These are phyloP conservation scores for Sebastes hubbsi DNA, from an alignment of 2,797 vertebrate genomes.

Conservation along the genomic window DNA sequence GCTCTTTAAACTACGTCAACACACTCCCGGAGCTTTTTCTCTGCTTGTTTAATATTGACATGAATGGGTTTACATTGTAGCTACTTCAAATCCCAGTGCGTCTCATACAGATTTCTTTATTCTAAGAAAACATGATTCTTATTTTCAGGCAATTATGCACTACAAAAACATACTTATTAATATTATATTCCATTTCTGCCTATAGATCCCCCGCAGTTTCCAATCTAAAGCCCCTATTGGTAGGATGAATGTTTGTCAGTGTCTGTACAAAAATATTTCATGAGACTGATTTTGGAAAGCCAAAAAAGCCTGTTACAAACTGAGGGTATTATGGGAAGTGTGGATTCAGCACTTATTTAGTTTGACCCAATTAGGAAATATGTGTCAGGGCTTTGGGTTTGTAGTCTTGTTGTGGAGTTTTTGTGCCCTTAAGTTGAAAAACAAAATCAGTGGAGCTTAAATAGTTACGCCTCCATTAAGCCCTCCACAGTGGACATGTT, in stretches of 20 bases:
- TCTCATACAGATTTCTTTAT: no score
- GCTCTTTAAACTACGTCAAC: no score
- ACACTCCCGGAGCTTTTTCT: fast-evolving
- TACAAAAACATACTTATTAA: no score
- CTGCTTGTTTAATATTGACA: no score
- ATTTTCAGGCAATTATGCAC: no score
- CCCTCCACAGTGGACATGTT: not conserved
- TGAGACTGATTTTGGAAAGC: not conserved
- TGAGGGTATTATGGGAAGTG: not conserved
- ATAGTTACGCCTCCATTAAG: not conserved
- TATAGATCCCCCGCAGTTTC: not conserved
- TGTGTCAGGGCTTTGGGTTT: not conserved
- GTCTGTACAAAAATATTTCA: not conserved
- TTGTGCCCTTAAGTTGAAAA: not conserved
- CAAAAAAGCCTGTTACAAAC: not conserved
- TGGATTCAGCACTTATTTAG: not conserved
- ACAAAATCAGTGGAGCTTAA: not conserved
- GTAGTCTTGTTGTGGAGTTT: not conserved
- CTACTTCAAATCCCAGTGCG: no score
- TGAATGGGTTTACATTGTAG: no score
- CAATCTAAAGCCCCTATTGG: not conserved
- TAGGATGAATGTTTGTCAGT: not conserved
- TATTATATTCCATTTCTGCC: no score
- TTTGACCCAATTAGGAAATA: not conserved
- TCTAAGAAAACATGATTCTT: no score